Evolutionary conservation across 2,113 vertebrate species (phyloP).

Genomic region (Variabilichromis moorii): DNA sequence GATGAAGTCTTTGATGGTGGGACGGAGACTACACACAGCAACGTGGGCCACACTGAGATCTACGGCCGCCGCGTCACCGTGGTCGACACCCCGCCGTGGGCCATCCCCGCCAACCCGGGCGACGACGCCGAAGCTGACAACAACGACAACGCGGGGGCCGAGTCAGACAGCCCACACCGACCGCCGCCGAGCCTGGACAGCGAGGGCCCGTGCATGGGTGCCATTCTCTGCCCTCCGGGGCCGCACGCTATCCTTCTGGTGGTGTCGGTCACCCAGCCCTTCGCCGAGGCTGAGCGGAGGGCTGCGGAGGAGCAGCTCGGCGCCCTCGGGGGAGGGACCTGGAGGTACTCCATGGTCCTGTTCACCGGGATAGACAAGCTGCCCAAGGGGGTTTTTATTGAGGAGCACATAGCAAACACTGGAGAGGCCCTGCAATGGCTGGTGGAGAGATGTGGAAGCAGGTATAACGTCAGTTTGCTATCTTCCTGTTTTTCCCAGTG

Average conservation of each 20-base stretch:
- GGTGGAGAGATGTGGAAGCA: constrained; percentile 70
- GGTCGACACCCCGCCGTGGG: constrained; percentile 61
- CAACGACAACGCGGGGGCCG: constrained; percentile 2
- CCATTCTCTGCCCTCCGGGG: constrained; percentile 68
- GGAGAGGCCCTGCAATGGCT: constrained; percentile 69
- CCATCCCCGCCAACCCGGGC: neutral
- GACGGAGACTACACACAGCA: constrained; percentile 61
- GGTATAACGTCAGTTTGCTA: neutral
- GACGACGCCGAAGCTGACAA: neutral
- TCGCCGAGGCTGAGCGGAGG: constrained; percentile 58
- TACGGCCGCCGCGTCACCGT: constrained; percentile 58
- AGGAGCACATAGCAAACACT: constrained; percentile 67
- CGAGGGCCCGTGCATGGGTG: constrained; percentile 65
- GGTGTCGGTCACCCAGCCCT: constrained; percentile 60
- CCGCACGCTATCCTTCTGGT: constrained; percentile 69
- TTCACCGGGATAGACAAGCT: constrained; percentile 68
- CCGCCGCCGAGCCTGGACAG: constrained; percentile 49
- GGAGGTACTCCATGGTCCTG: constrained; percentile 70
- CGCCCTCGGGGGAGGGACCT: constrained; percentile 63
- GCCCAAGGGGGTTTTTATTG: constrained; percentile 58
- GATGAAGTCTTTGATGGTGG: constrained; percentile 55
- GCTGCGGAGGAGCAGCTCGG: constrained; percentile 61
- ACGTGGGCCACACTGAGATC: constrained; percentile 62
- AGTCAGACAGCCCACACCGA: constrained; percentile 16
- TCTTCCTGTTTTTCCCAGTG: neutral